Evolutionary conservation across 2,797 vertebrate species (phyloP).

Genomic region (Pachyuromys duprasi): DNA sequence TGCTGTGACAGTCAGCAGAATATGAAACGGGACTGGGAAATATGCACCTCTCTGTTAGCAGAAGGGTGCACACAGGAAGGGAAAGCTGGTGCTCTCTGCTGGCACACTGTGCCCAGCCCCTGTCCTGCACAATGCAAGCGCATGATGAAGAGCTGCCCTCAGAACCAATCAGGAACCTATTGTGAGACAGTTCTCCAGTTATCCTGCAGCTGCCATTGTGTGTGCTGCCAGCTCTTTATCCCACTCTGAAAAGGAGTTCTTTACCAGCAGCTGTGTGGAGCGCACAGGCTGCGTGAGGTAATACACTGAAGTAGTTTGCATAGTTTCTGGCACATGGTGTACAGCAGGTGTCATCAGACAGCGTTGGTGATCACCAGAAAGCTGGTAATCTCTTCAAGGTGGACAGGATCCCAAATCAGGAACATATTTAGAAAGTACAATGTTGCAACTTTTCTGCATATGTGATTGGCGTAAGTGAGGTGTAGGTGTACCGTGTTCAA

Average conservation of each 20-base stretch:
- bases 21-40: background rate
- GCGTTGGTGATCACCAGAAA: slow-evolving; percentile 54
- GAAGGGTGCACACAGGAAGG: background rate
- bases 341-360: slow-evolving; percentile 73
- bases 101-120: slow-evolving; percentile 4
- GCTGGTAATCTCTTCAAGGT: slow-evolving; percentile 51
- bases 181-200: slow-evolving; percentile 76
- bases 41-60: background rate
- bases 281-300: slow-evolving; percentile 56
- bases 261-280: slow-evolving; percentile 74
- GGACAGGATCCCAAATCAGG: slow-evolving; percentile 54
- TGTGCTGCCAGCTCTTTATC: slow-evolving; percentile 71
- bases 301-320: slow-evolving; percentile 61
- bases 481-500: background rate
- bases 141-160: slow-evolving; percentile 61
- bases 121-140: slow-evolving; percentile 56
- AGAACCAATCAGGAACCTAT: slow-evolving; percentile 65
- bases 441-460: background rate
- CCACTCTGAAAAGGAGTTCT: slow-evolving; percentile 62
- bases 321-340: slow-evolving; percentile 66
- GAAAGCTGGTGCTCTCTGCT: slow-evolving; percentile 13
- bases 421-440: slow-evolving; percentile 52
- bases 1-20: background rate
- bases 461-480: slow-evolving; percentile 33
- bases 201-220: slow-evolving; percentile 76